A percentile compares a stretch with the other conserved stretches of the same genome.
Evolutionary conservation across 2,797 vertebrate genomes (phyloP).

Genomic region (Halcyon smyrnensis): DNA sequence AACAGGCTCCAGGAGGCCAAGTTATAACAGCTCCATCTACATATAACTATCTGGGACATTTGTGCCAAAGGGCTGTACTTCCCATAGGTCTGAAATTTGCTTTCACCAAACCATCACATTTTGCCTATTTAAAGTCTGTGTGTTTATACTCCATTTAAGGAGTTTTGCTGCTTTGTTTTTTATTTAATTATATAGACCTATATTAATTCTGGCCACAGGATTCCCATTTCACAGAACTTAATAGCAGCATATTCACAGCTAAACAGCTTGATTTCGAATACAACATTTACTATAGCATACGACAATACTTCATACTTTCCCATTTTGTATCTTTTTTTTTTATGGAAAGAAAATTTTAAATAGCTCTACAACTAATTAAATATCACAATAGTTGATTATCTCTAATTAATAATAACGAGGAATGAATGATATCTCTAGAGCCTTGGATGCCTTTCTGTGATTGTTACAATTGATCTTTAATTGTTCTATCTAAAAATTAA

Average conservation of each 20-base stretch:
- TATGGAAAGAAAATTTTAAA: not conserved
- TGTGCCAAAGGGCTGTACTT: not conserved
- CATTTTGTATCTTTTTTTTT: not conserved
- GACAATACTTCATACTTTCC: not conserved
- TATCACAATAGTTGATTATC: not conserved
- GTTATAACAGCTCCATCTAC: not conserved
- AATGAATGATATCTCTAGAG: not conserved
- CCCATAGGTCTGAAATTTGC: not conserved
- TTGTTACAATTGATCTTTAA: constrained; percentile 33
- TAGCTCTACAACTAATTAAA: not conserved
- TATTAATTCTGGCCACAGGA: not conserved
- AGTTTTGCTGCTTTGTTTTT: not conserved
- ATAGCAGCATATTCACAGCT: not conserved
- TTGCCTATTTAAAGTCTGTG: not conserved
- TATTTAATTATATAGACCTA: not conserved
- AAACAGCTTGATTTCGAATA: not conserved
- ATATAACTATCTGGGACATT: not conserved
- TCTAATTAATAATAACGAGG: constrained; percentile 19
- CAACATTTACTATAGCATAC: not conserved
- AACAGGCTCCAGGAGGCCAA: not conserved
- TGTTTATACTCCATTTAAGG: not conserved
- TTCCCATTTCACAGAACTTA: not conserved
- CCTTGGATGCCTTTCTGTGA: not conserved
- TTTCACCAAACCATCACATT: not conserved
- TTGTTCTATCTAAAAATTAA: constrained; percentile 48